Conservation (phyloP, 2,797 vertebrate genomes). For the Sebastes variabilis region DNA sequence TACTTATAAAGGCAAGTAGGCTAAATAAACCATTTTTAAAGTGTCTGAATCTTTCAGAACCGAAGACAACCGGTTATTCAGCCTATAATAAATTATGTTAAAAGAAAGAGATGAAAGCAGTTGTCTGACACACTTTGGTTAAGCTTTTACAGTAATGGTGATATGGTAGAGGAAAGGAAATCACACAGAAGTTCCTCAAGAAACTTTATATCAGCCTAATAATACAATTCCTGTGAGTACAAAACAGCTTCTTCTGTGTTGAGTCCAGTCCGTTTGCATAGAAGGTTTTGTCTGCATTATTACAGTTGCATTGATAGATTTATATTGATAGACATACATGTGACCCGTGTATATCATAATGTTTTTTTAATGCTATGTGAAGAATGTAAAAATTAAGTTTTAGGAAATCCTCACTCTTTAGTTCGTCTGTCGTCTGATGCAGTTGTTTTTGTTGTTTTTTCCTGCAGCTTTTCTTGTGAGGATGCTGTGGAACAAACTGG, state of each 20-base stretch:
- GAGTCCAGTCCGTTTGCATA: not conserved
- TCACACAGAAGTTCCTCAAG: not conserved
- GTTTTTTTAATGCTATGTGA: not conserved
- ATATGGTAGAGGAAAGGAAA: not conserved
- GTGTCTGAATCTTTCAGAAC: not conserved
- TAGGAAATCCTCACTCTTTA: not conserved
- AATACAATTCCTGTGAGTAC: not conserved
- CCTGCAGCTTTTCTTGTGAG: not conserved
- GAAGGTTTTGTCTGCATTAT: not conserved
- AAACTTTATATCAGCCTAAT: not conserved
- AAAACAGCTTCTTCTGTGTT: not conserved
- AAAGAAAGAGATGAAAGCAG: not conserved
- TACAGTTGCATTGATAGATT: not conserved
- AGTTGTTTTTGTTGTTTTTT: not conserved
- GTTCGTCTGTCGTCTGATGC: not conserved
- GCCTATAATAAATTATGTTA: not conserved
- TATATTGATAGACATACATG: not conserved
- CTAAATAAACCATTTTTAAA: not conserved
- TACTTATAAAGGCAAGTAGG: not conserved
- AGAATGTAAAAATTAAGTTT: rapidly evolving
- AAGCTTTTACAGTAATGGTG: not conserved
- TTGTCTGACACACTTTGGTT: not conserved
- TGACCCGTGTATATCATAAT: not conserved
- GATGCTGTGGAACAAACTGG: slow-evolving; percentile 1
- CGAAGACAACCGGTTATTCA: not conserved